Evolutionary conservation across 1,140 invertebrate genomes (phyloP).

Genomic region (Apis cerana): DNA sequence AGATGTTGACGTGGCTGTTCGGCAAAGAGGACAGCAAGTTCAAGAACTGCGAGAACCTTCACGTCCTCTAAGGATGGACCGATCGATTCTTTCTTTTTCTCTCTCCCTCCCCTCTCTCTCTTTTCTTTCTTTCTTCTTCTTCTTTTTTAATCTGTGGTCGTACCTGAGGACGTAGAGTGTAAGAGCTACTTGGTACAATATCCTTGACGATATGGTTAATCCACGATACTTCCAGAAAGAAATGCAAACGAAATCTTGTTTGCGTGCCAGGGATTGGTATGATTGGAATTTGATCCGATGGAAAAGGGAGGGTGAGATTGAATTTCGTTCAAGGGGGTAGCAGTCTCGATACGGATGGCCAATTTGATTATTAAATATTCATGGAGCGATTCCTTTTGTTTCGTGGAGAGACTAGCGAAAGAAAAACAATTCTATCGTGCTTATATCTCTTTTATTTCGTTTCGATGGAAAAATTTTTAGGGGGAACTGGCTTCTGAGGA

Average conservation of each 20-base stretch:
- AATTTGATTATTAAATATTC: background rate
- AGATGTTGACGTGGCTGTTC: slow-evolving; percentile 94
- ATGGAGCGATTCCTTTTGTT: background rate
- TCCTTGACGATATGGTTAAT: too few relatives aligned
- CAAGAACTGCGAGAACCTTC: slow-evolving; percentile 94
- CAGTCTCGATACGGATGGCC: background rate
- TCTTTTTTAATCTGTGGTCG: background rate
- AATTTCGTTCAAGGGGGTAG: too few relatives aligned
- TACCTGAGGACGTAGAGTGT: slow-evolving; percentile 1
- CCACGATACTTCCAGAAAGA: background rate
- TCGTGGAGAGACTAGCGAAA: too few relatives aligned
- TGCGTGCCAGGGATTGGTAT: background rate
- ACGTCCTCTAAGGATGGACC: slow-evolving; percentile 85
- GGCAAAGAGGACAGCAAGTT: slow-evolving; percentile 94
- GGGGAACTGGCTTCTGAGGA: too few relatives aligned
- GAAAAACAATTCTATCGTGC: too few relatives aligned
- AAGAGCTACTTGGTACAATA: background rate
- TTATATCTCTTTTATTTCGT: background rate
- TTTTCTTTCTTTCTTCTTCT: too few relatives aligned
- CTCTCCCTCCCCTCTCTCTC: background rate
- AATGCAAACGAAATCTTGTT: background rate
- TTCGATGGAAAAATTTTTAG: too few relatives aligned
- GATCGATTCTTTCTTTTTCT: background rate
- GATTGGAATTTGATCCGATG: background rate
- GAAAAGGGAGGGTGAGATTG: background rate